Evolutionary conservation across 2,888 invertebrate species (phyloP).

Genomic region (Macrosoma leucophasiata): DNA sequence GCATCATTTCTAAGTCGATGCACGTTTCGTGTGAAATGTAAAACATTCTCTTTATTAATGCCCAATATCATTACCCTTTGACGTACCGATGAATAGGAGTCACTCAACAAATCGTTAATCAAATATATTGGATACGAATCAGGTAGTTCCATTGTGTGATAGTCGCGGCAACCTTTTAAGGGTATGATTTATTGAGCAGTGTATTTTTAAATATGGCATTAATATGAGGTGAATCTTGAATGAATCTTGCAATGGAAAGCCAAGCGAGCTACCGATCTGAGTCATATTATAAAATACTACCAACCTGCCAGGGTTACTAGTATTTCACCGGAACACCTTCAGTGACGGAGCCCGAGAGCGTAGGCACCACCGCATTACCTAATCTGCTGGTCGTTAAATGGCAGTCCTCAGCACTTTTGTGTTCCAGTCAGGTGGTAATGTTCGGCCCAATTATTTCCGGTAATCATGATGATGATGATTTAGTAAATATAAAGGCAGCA

Average conservation of each 20-base stretch:
- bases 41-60: conserved; percentile 68
- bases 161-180: conserved; percentile 55
- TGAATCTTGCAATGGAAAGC: conserved; percentile 30
- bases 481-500: too few relatives aligned
- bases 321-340: too few relatives aligned
- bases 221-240: conserved; percentile 40
- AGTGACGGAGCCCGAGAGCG: too few relatives aligned
- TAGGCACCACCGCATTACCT: too few relatives aligned
- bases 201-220: conserved; percentile 54
- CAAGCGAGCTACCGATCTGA: conserved; percentile 39
- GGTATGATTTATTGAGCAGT: conserved; percentile 58
- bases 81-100: conserved; percentile 64
- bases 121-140: conserved; percentile 66
- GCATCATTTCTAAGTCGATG: too few relatives aligned
- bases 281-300: too few relatives aligned
- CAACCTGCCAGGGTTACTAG: too few relatives aligned
- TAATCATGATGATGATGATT: too few relatives aligned
- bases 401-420: too few relatives aligned
- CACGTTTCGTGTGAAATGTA: conserved; percentile 48
- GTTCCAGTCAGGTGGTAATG: too few relatives aligned
- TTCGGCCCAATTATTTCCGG: too few relatives aligned
- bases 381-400: too few relatives aligned
- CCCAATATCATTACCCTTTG: conserved; percentile 71
- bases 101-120: conserved; percentile 75
- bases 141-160: conserved; percentile 69